phyloP scores from a whole-genome alignment of 1,140 invertebrate species.

The Drosophila lini region DNA sequence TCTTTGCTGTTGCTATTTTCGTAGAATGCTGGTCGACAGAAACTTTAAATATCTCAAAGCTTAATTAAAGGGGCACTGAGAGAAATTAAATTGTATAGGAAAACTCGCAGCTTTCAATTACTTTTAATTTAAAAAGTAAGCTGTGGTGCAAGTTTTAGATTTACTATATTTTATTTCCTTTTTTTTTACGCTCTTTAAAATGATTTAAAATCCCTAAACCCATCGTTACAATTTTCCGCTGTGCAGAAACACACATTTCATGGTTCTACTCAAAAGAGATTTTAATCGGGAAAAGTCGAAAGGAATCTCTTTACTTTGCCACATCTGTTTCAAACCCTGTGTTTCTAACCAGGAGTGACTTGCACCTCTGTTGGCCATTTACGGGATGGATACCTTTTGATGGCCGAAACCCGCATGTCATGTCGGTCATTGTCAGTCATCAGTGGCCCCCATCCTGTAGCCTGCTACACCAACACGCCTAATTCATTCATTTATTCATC shows the following conservation, averaged over 20 bases:
- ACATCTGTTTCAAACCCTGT: constrained; percentile 10
- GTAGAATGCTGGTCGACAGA: constrained; percentile 13
- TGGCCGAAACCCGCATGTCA: constrained; percentile 46
- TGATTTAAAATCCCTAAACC: not conserved
- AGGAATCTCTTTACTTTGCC: constrained; percentile 3
- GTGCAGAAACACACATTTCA: not conserved
- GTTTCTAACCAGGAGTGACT: constrained; percentile 33
- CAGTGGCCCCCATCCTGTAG: constrained; percentile 28
- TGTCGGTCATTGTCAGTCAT: constrained; percentile 38
- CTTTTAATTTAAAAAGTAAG: not conserved
- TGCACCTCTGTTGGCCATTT: constrained; percentile 17
- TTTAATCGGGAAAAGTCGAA: not conserved
- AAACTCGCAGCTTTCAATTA: not conserved
- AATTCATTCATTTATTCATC: constrained; percentile 58
- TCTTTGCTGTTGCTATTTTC: constrained; percentile 13
- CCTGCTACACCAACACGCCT: constrained; percentile 9
- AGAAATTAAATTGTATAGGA: not conserved
- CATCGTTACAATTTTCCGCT: not conserved
- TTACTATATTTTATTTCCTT: too few species aligned
- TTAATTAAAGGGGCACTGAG: constrained; percentile 17
- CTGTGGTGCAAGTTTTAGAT: not conserved
- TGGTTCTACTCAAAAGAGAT: constrained; percentile 3
- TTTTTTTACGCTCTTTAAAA: not conserved
- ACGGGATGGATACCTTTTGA: constrained; percentile 21
- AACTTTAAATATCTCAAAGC: constrained; percentile 24